A percentile compares a stretch with the other conserved stretches of the same genome.
Evolutionary conservation across 2,113 vertebrate genomes (phyloP).

Genomic region (Urocolius indicus): DNA sequence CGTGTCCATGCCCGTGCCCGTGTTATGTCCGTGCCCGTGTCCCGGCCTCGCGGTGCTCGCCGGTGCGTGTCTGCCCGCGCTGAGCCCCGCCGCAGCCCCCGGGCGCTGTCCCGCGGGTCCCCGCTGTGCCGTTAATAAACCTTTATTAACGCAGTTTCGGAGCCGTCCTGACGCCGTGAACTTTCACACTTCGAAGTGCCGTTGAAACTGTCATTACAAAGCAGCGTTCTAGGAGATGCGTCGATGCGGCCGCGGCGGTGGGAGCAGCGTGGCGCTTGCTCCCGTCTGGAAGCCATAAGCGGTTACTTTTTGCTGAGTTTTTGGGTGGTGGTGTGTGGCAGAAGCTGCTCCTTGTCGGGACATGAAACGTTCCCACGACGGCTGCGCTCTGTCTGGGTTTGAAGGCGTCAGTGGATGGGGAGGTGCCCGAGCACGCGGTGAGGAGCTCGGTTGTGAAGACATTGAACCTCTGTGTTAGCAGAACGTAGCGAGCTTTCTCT

Average conservation of each 20-base stretch:
- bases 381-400: no score
- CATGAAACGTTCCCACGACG: accelerated
- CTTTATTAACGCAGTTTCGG: accelerated
- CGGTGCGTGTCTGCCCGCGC: no score
- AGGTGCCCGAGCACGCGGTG: accelerated
- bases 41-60: no score
- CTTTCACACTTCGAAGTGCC: background rate
- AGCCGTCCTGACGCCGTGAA: background rate
- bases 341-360: background rate
- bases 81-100: background rate
- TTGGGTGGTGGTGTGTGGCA: accelerated
- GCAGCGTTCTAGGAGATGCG: accelerated
- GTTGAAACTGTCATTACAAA: background rate
- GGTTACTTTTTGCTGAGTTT: no score
- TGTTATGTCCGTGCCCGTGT: no score
- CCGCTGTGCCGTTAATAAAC: background rate
- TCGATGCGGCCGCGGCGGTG: background rate
- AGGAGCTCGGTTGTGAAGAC: background rate
- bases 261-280: accelerated
- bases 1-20: no score
- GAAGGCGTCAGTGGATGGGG: accelerated
- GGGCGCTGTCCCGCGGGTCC: background rate
- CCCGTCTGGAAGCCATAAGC: background rate
- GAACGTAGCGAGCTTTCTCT: background rate
- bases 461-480: accelerated